Base-by-base conservation (phyloP, 2,113 vertebrate genomes). In the Brachyhypopomus occidentalis region DNA sequence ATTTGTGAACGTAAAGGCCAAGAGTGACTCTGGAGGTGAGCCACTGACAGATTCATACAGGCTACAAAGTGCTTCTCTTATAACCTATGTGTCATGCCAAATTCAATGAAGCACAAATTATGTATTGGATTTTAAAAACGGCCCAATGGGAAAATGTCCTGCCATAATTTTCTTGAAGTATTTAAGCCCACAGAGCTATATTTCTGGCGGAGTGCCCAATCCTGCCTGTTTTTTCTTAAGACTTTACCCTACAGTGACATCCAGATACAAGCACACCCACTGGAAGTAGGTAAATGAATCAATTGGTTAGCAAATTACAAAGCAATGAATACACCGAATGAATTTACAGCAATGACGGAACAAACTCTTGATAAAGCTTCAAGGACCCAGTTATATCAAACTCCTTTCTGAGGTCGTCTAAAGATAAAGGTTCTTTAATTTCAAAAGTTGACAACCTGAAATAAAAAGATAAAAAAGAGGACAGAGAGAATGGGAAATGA, bases 401-500 rank as follows among this genome's bases (percentile, higher is more conserved):
- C 86, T 95, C 95, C 78, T 88, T 91, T 90, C 90, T 93, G 78
- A 96, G 86, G n/a, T 94, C 93, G 72, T 92, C 90, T 62, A 83
- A 56, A 6, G 90, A 88, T 81, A 92, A 92, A 90, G 90, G 93
- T 87, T 95, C 93, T 90, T 92, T 94, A 86, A 95, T 93, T 94
- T 95, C 93, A 90, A 96, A 96, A 0, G 52, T 83, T 85, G 91
- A 84, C 87, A 95, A 93, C 91, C 95, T 96, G 86, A 63, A 76
- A 89, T 87, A 59, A 22, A 73, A 34, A 45, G 38, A 27, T 76
- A 45, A 34, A 55, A 41, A 36, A 27, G 6, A 1, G 88, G 8
- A 17, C 9, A 14, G 22, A 20, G 16, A 19, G 9, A 22, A 38
- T 41, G 34, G 36, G 30, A n/a, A 9, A 7, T 25, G 45, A 58